Evolutionary conservation across 2,888 invertebrate species (phyloP).

Genomic region (Lepidocyrtoides sp.): DNA sequence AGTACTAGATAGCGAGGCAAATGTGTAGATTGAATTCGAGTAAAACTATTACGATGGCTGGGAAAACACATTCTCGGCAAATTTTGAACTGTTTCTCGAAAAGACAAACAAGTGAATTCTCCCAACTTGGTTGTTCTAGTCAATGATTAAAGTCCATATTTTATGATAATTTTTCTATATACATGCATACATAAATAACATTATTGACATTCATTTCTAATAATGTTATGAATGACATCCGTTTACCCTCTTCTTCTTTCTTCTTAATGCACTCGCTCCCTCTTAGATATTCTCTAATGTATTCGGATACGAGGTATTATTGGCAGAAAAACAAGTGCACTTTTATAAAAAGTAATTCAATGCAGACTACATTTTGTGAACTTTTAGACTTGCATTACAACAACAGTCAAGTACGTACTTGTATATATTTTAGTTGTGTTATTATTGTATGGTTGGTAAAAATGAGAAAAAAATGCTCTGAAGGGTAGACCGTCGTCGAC

Average conservation of each 20-base stretch:
- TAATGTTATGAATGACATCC: conserved; percentile 63
- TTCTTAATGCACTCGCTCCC: background rate
- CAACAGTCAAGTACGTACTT: conserved; percentile 20
- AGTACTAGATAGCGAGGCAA: no score
- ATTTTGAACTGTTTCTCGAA: background rate
- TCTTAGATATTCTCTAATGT: background rate
- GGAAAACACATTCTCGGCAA: no score
- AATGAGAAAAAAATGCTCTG: conserved; percentile 28
- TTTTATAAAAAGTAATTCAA: conserved; percentile 5
- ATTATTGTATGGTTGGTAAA: conserved; percentile 29
- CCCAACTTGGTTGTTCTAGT: background rate
- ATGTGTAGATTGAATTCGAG: no score
- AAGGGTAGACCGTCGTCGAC: conserved; percentile 28
- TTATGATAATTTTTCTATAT: conserved; percentile 33
- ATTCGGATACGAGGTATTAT: background rate
- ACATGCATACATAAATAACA: conserved; percentile 9
- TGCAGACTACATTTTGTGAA: conserved; percentile 2
- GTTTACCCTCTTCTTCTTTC: conserved; percentile 46
- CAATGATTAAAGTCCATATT: conserved; percentile 53
- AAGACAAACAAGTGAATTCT: background rate
- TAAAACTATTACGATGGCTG: no score
- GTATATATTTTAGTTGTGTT: background rate
- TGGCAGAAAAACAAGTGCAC: conserved; percentile 27
- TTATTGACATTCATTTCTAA: conserved; percentile 54
- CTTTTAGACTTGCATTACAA: conserved; percentile 18